Base-by-base conservation (phyloP, 2,888 invertebrate species). In the Melinaea menophilus region DNA sequence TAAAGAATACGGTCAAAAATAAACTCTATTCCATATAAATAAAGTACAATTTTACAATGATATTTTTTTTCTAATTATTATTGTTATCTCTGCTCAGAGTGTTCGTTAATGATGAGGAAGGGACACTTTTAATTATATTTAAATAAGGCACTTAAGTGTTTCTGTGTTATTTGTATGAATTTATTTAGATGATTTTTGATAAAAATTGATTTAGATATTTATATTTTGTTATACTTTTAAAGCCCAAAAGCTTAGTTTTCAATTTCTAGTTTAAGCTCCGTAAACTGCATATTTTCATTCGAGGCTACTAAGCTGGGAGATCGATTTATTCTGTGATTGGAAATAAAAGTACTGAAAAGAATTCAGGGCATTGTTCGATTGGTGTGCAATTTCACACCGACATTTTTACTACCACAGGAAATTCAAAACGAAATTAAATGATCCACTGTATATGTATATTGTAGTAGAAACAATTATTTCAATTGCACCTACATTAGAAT, bases 81-180 rank as follows among this genome's bases (percentile, higher is more conserved):
- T 61, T 51, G 60, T 64, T 61, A 58, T 45, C 61, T 55, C 55
- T 31, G 37, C 55, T 35, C 58, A 51, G 57, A 45, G 58, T 64
- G 51, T 45, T 51, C 48, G 60, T 55, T 64, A 64, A 65, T 61
- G 64, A 57, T 62, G 55, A 55, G 58, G 51, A 63, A 56, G 41
- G 48, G 61, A 31, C 51, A 31, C 31, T 51, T 41, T 51, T 51
- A 51, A 51, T 51, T 51, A 51, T 51, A 31, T 51, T 22, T 51
- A 51, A 51, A 51, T 22, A 51, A 51, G 51, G n/a, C 31, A 31
- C 51, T 31, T 31, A 7, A 51, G 51, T 51, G 31, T 31, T 51
- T 51, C 31, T 31, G 51, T 51, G 31, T 31, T 4, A 2, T 31
- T 22, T 51, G 22, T 31, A 11, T 51, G n/a, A 9, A 51, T 31